phyloP scores from a whole-genome alignment of 2,888 invertebrate genomes.

The Phlogophora meticulosa region DNA sequence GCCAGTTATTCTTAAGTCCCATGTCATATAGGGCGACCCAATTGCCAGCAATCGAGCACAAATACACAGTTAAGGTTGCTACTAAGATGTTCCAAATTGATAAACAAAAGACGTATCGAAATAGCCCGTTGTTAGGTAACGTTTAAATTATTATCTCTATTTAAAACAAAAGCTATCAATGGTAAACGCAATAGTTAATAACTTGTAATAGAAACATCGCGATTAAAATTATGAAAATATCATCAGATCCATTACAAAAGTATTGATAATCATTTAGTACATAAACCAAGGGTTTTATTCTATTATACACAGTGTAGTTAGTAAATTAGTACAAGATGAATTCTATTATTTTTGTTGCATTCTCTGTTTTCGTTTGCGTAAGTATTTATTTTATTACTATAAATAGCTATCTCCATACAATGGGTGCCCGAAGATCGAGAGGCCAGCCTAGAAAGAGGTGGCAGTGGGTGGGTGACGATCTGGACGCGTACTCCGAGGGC shows the following conservation, averaged over 20 bases:
- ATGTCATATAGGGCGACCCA: no score
- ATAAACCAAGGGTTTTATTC: slow-evolving; percentile 7
- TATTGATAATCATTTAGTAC: slow-evolving; percentile 26
- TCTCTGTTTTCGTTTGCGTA: slow-evolving; percentile 30
- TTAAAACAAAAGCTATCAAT: not conserved
- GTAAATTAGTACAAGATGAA: slow-evolving; percentile 26
- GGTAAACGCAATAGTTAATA: not conserved
- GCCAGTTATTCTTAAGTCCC: no score
- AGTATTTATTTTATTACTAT: slow-evolving; percentile 16
- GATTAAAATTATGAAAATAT: slow-evolving; percentile 25
- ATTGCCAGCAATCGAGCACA: no score
- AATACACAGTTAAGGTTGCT: no score
- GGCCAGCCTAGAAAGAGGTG: no score
- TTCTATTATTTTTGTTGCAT: slow-evolving; percentile 23
- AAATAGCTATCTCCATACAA: not conserved
- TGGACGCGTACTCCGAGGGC: no score
- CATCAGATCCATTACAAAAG: not conserved
- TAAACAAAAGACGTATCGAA: no score
- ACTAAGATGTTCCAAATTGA: no score
- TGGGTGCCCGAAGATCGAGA: no score
- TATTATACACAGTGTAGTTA: slow-evolving; percentile 7
- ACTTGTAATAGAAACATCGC: not conserved
- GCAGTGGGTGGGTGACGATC: no score
- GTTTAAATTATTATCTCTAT: not conserved
- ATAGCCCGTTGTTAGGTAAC: no score